Evolutionary conservation across 2,888 invertebrate species (phyloP).

Genomic region (Encarsia formosa): DNA sequence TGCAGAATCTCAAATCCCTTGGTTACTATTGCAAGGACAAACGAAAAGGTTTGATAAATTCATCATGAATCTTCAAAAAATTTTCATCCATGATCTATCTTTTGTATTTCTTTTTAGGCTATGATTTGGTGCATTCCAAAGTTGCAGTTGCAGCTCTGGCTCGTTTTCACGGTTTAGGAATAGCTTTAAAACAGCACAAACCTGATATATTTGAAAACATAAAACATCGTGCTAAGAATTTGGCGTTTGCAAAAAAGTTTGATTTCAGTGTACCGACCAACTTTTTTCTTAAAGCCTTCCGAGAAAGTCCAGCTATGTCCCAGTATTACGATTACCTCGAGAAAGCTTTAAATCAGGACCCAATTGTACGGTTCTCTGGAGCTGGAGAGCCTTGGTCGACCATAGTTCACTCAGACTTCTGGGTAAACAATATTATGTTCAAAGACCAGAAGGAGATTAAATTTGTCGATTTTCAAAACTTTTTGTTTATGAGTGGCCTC

Average conservation of each 20-base stretch:
- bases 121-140: neutral
- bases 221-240: constrained; percentile 39
- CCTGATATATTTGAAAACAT: constrained; percentile 40
- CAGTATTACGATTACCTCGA: neutral
- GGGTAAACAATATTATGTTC: constrained; percentile 62
- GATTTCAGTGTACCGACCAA: constrained; percentile 49
- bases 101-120: too few relatives aligned
- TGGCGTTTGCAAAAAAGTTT: too few relatives aligned
- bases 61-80: too few relatives aligned
- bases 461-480: constrained; percentile 52
- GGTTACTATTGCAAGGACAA: constrained; percentile 57
- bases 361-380: constrained; percentile 48
- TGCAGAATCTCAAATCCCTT: constrained; percentile 56
- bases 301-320: neutral
- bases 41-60: constrained; percentile 43
- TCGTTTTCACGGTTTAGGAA: constrained; percentile 57
- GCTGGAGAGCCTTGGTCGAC: constrained; percentile 53
- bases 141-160: constrained; percentile 44
- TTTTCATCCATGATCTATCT: too few relatives aligned
- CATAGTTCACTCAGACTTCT: constrained; percentile 58
- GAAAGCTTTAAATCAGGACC: constrained; percentile 26
- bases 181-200: constrained; percentile 53
- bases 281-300: too few relatives aligned
- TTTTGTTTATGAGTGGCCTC: neutral
- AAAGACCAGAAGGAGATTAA: constrained; percentile 52